Conservation (phyloP, 2,888 invertebrate genomes). For the Tipula unca region DNA sequence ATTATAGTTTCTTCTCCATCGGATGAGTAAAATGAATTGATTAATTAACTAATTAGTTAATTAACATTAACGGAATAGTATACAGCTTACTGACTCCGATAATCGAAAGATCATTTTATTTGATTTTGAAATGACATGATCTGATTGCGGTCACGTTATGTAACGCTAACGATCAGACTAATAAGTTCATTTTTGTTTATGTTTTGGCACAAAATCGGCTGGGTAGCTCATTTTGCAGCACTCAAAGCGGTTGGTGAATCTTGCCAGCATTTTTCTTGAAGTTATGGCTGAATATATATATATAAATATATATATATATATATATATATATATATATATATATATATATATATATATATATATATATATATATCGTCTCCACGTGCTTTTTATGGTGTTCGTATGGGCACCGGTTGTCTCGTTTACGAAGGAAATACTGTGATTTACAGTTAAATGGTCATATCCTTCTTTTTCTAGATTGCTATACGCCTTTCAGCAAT, state of each 20-base stretch:
- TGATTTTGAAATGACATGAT: not conserved
- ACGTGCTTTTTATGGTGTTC: too few species aligned
- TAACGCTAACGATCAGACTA: not conserved
- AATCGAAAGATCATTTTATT: not conserved
- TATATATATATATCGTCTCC: too few species aligned
- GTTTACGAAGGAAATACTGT: too few species aligned
- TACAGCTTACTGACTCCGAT: not conserved
- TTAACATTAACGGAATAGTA: not conserved
- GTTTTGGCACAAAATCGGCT: conserved; percentile 67
- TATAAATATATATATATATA: too few species aligned
- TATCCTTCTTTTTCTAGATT: too few species aligned
- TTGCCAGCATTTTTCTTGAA: conserved; percentile 71
- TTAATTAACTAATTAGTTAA: not conserved
- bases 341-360: too few species aligned
- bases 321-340: too few species aligned
- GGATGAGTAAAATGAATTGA: not conserved
- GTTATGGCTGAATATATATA: conserved; percentile 47
- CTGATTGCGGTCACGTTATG: too few species aligned
- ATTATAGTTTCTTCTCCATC: conserved; percentile 20
- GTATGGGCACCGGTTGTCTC: too few species aligned
- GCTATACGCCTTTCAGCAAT: too few species aligned
- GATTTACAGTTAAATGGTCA: too few species aligned
- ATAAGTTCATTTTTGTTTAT: conserved; percentile 9
- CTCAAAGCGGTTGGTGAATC: conserved; percentile 93
- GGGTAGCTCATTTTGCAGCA: conserved; percentile 92